Evolutionary conservation across 2,113 vertebrate genomes (phyloP).

Genomic region (Grammomys surdaster): DNA sequence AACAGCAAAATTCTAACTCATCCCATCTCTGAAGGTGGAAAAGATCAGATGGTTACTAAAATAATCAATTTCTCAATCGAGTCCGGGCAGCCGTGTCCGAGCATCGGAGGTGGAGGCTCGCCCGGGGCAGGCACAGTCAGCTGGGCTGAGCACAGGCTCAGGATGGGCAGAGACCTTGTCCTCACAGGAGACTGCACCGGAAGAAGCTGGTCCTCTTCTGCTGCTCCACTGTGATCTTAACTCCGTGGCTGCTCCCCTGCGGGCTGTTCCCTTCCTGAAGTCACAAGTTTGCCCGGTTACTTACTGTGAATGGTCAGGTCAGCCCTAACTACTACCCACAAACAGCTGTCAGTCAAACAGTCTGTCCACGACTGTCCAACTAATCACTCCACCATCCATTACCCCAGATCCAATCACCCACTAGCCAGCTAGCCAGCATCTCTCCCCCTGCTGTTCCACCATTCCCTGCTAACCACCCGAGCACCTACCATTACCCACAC

Average conservation of each 20-base stretch:
- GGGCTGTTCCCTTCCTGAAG: slow-evolving; percentile 95
- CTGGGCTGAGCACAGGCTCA: slow-evolving; percentile 82
- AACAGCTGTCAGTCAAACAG: neutral
- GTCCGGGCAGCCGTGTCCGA: slow-evolving; percentile 58
- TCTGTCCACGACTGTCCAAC: neutral
- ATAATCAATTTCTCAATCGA: slow-evolving; percentile 83
- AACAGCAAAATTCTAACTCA: slow-evolving; percentile 68
- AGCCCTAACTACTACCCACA: neutral
- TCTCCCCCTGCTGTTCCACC: too few species aligned
- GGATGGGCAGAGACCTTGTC: slow-evolving; percentile 82
- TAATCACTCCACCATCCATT: too few species aligned
- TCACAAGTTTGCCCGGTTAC: slow-evolving; percentile 50
- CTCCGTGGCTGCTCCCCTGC: slow-evolving; percentile 94
- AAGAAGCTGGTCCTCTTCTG: slow-evolving; percentile 98
- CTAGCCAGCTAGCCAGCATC: neutral
- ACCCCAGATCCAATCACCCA: neutral
- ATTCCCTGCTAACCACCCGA: neutral
- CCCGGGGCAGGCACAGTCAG: slow-evolving; percentile 90
- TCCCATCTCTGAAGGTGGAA: slow-evolving; percentile 82
- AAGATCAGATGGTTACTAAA: slow-evolving; percentile 84
- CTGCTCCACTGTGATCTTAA: slow-evolving; percentile 96
- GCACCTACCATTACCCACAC: neutral
- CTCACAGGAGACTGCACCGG: slow-evolving; percentile 96
- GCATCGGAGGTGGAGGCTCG: slow-evolving; percentile 1
- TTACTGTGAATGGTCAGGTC: neutral